Conservation (phyloP, 2,797 vertebrate genomes). For the Anomalospiza imberbis region DNA sequence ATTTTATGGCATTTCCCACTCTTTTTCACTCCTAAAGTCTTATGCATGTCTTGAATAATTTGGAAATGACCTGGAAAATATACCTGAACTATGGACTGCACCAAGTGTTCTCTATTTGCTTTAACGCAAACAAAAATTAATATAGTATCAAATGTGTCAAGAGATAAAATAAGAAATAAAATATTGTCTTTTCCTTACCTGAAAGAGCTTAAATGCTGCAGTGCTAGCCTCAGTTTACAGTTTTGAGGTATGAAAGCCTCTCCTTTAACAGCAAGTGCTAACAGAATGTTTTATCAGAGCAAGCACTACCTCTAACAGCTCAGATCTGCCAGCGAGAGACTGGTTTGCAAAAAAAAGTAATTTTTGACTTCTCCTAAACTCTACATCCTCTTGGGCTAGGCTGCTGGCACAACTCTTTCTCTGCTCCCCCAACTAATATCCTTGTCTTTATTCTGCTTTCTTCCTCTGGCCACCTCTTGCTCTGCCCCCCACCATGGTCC, state of each 20-base stretch:
- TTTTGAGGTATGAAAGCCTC: not conserved
- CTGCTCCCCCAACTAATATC: not conserved
- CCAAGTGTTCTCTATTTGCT: not conserved
- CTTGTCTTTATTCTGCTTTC: not conserved
- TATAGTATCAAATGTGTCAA: not conserved
- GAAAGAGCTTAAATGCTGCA: not conserved
- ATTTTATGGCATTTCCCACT: not conserved
- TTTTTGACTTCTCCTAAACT: not conserved
- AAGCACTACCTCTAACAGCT: not conserved
- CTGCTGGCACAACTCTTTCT: not conserved
- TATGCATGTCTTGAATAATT: not conserved
- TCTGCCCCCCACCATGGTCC: fast-evolving
- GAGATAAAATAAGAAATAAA: not conserved
- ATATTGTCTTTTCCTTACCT: not conserved
- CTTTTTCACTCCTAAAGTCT: not conserved
- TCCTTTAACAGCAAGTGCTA: not conserved
- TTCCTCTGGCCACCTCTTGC: not conserved
- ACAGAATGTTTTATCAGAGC: not conserved
- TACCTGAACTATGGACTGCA: not conserved
- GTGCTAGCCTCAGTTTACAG: not conserved
- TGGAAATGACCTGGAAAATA: not conserved
- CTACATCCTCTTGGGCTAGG: not conserved
- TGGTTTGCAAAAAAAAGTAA: not conserved
- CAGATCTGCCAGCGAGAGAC: not conserved
- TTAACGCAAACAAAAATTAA: not conserved